Base-by-base conservation (phyloP, 2,797 vertebrate genomes). In the Taenioides sp. region DNA sequence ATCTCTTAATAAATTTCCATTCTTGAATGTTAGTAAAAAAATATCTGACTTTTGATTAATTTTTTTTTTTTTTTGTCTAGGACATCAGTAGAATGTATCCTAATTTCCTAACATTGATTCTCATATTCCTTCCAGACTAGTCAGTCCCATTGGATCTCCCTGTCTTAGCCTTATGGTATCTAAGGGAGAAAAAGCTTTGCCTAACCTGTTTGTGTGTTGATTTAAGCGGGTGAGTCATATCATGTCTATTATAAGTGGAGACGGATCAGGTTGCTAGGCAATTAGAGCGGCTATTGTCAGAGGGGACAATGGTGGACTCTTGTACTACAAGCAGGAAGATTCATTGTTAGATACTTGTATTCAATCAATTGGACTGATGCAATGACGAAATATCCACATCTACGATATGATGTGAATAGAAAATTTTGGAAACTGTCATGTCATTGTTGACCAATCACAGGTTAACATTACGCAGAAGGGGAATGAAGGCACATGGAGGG, bases 251-350 rank as follows among this genome's bases (percentile, higher is more conserved):
- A 90, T 91, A 86, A 92, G 90, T 82, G 82, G 82, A 86, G 85
- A 84, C 81, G 88, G 92, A 92, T 93, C 89, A 88, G 86, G 93
- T 93, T 94, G 92, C 92, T 92, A 90, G 88, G 91, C 87, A 80
- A 91, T 92, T 83, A 89, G 86, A 92, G 86, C 82, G 80, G 80
- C 87, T 89, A 87, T 93, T 94, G 90, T 93, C 90, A 79, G 49
- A 25, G 62, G 74, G 86, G 90, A 93, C 89, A 92, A 91, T 83
- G 70, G 86, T 85, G 83, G 82, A 14, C 18, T 34, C 31, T 62
- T 60, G 16, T 60, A 31, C 54, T 60, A 31, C 54, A 57, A 57
- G 54, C 54, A 3, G 7, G 54, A 55, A 55, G 54, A 55, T 22
- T 23, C 20, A 55, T 55, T n/a, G 22, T 55, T 22, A 3, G 54